Conservation (phyloP, 2,888 invertebrate species). For the Nomada lathburiana region DNA sequence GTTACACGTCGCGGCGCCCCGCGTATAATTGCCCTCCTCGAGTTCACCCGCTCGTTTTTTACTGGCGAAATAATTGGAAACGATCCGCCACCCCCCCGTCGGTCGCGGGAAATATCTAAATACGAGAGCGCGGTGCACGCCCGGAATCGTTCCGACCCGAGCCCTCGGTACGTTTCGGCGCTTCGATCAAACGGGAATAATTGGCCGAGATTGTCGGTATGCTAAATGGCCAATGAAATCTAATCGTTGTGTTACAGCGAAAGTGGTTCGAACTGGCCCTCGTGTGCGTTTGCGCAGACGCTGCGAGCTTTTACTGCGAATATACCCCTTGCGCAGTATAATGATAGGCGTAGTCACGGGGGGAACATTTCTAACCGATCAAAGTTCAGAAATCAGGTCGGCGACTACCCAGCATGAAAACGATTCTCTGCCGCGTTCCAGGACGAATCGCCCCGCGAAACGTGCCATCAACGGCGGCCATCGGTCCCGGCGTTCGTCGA, state of each 20-base stretch:
- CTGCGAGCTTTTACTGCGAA: too few relatives aligned
- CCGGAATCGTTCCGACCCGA: slow-evolving; percentile 21
- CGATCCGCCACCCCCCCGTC: slow-evolving; percentile 28
- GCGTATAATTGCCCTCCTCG: slow-evolving; percentile 73
- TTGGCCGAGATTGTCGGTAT: slow-evolving; percentile 14
- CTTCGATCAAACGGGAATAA: slow-evolving; percentile 38
- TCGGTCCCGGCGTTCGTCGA: slow-evolving; percentile 7
- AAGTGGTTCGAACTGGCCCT: background rate
- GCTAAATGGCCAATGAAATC: slow-evolving; percentile 34
- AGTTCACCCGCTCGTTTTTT: slow-evolving; percentile 71
- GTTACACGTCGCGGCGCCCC: slow-evolving; percentile 71
- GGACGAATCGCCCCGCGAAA: slow-evolving; percentile 13
- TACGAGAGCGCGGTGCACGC: slow-evolving; percentile 26
- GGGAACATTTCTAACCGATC: background rate
- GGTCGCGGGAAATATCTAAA: slow-evolving; percentile 49
- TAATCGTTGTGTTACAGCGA: slow-evolving; percentile 11
- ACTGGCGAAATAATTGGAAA: slow-evolving; percentile 65
- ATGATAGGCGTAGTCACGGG: too few relatives aligned
- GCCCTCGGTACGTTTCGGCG: slow-evolving; percentile 5
- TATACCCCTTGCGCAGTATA: too few relatives aligned
- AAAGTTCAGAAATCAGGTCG: slow-evolving; percentile 26
- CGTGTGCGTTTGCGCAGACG: background rate
- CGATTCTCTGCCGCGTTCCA: background rate
- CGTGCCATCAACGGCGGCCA: slow-evolving; percentile 18
- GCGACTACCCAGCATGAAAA: slow-evolving; percentile 12